These are phyloP conservation scores for Andrena hattorfiana DNA, from an alignment of 2,888 invertebrate genomes.

Conservation along the genomic window DNA sequence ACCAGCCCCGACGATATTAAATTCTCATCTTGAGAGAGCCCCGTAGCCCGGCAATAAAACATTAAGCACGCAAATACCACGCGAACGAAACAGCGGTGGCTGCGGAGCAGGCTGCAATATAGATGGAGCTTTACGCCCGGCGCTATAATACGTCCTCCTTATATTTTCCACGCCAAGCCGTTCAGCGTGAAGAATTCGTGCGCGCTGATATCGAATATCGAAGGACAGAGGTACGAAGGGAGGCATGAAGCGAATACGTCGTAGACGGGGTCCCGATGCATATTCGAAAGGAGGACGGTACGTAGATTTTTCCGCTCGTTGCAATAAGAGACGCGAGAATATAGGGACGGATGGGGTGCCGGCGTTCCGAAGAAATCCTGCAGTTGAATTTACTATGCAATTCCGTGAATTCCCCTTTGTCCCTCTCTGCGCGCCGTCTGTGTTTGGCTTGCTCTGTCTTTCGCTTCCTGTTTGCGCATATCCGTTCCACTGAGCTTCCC, in stretches of 20 bases:
- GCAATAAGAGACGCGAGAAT: neutral
- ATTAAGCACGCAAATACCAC: conserved; percentile 3
- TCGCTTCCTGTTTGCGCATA: conserved; percentile 7
- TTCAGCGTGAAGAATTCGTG: neutral
- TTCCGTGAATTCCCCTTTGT: conserved; percentile 1
- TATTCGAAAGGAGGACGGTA: no score
- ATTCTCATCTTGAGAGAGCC: neutral
- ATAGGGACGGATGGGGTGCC: neutral
- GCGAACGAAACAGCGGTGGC: neutral
- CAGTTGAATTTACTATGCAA: conserved; percentile 46
- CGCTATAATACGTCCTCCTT: neutral
- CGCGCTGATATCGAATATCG: neutral
- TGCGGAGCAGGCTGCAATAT: neutral
- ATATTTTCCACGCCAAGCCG: neutral
- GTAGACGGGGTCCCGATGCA: neutral
- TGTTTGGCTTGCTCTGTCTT: conserved; percentile 18
- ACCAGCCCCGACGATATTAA: neutral
- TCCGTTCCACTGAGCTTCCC: conserved; percentile 5
- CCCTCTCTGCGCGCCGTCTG: neutral
- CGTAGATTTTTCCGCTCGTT: neutral
- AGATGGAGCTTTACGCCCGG: neutral
- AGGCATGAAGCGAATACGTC: neutral
- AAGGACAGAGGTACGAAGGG: neutral
- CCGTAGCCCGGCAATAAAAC: neutral
- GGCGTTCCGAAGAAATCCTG: neutral